Evolutionary conservation across 2,113 vertebrate genomes (phyloP), one percentile per base, ranked within the genome.

Genomic region (Daboia siamensis): DNA sequence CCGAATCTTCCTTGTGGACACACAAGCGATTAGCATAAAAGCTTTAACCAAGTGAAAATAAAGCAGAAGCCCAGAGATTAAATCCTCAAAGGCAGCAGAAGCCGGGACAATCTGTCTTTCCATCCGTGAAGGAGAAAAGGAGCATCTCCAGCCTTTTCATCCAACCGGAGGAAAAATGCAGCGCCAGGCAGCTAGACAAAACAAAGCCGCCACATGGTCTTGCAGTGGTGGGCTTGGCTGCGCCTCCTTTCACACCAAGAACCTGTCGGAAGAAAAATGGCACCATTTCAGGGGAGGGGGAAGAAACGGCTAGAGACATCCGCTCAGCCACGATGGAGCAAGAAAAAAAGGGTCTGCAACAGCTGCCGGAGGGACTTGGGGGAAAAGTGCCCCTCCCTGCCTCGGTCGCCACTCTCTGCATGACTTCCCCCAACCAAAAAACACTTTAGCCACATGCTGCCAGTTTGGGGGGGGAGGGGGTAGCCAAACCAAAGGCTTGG

Each of bases 1-100:
- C 93, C 92, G 94, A 64, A 94, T 93, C 92, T 94, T 93, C 92
- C 0, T 20, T 94, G 93, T 95, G 95, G 94, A 95, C 93, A 95
- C 94, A 96, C 95, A 92, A 95, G 74, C 91, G 95, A 96, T 96
- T 96, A 96, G 95, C 94, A 96, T 91, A 95, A 93, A 96, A 95
- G 92, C 91, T 94, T 94, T 96, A 95, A 96, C 59, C 12, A 95
- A 95, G 90, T 84, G 93, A n/a, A 94, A 94, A 91, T 64, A 91
- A 96, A 96, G 96, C 94, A 92, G 48, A 94, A 92, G 0, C 91
- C 94, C 90, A 92, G 94, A 95, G 94, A 95, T 94, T 95, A 95
- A 93, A 95, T 95, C 59, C 92, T 95, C 91, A 64, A 89, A 24
- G 64, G 90, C 95, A 94, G 93, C 0, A 0, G 93, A 92, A 94